Conservation (phyloP, 2,113 vertebrate genomes). For the Paradoxurus hermaphroditus region DNA sequence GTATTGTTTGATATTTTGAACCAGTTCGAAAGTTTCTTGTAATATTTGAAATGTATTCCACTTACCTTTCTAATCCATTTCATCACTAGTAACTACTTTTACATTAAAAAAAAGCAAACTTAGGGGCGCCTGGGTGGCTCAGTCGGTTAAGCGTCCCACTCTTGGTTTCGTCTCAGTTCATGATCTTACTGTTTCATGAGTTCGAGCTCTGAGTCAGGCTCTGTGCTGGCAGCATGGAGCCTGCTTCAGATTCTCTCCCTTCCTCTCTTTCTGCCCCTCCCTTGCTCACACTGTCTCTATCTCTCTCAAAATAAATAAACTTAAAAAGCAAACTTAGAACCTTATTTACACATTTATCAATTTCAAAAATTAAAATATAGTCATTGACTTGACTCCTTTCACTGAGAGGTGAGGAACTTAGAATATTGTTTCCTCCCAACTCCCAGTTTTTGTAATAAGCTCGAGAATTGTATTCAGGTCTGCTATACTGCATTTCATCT, state of each 20-base stretch:
- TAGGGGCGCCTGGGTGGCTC: not conserved
- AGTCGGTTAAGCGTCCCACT: too few relatives aligned
- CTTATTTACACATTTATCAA: not conserved
- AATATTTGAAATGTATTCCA: not conserved
- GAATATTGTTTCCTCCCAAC: not conserved
- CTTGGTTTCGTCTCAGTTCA: too few relatives aligned
- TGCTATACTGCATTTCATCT: not conserved
- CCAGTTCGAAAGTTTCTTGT: constrained; percentile 19
- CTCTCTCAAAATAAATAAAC: too few relatives aligned
- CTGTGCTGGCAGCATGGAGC: too few relatives aligned
- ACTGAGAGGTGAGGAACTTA: not conserved
- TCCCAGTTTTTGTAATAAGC: not conserved
- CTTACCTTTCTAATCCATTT: not conserved
- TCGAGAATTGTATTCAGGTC: not conserved
- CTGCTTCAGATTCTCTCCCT: too few relatives aligned
- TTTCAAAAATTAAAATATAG: not conserved
- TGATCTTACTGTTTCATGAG: too few relatives aligned
- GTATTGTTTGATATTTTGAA: not conserved
- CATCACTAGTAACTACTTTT: not conserved
- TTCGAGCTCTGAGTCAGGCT: too few relatives aligned
- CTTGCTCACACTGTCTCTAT: too few relatives aligned
- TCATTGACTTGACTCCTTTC: not conserved
- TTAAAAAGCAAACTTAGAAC: not conserved
- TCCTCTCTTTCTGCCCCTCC: too few relatives aligned
- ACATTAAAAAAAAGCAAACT: not conserved